Percentiles rank a stretch among this genome's conserved stretches.
Evolutionary conservation across 1,140 invertebrate species (phyloP).

Genomic region (Phymastichus coffea): DNA sequence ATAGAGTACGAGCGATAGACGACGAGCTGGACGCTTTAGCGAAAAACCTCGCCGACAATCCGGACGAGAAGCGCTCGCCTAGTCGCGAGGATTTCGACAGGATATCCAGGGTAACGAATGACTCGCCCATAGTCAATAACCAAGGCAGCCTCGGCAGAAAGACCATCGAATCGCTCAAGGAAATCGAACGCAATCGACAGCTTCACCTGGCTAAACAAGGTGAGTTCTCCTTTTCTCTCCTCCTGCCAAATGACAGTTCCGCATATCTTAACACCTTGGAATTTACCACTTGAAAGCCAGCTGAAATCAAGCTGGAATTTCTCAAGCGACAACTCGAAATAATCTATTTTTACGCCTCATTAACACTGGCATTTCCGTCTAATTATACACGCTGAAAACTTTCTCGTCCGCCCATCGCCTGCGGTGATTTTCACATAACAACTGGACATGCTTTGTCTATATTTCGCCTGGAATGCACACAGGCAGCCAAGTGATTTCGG

Average conservation of each 20-base stretch:
- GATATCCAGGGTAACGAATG: slow-evolving; percentile 81
- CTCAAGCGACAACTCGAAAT: too few species aligned
- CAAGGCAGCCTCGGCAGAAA: slow-evolving; percentile 72
- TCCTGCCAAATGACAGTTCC: too few species aligned
- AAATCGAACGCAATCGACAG: slow-evolving; percentile 85
- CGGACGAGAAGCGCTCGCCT: slow-evolving; percentile 62
- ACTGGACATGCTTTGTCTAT: too few species aligned
- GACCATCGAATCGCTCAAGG: slow-evolving; percentile 84
- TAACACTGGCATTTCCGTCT: too few species aligned
- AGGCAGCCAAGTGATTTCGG: slow-evolving; percentile 88
- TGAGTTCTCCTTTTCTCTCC: slow-evolving; percentile 43
- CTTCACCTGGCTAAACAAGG: slow-evolving; percentile 88
- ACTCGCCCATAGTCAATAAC: slow-evolving; percentile 72
- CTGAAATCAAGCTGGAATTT: too few species aligned
- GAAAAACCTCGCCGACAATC: slow-evolving; percentile 54
- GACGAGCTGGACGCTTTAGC: slow-evolving; percentile 62
- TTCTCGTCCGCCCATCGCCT: too few species aligned
- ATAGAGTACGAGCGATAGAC: slow-evolving; percentile 62
- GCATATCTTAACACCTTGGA: too few species aligned
- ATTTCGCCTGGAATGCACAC: too few species aligned
- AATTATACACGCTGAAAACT: too few species aligned
- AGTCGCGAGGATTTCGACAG: slow-evolving; percentile 84
- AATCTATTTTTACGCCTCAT: too few species aligned
- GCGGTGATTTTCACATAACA: too few species aligned
- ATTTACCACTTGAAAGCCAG: too few species aligned